Base-by-base conservation (phyloP, 2,113 vertebrate species). In the Albula goreensis region DNA sequence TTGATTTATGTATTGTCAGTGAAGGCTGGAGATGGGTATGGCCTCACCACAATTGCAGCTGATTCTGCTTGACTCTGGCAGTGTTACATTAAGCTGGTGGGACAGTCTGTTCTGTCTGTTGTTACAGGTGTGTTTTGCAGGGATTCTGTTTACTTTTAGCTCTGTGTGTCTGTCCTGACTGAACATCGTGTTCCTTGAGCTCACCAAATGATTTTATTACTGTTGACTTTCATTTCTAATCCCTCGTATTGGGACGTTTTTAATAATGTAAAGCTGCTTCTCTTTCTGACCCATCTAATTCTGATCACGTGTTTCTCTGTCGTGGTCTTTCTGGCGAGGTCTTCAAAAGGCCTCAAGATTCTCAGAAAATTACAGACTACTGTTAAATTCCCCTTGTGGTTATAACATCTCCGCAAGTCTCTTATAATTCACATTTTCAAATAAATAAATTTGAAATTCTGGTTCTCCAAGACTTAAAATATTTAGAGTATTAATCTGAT, bases 51-150 rank as follows among this genome's bases (percentile, higher is more conserved):
- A 74, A 74, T 31, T 74, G n/a, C 70, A 31, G n/a, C 10, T 13
- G 11, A 74, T n/a, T n/a, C 70, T 74, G 8, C 31, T 74, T 74
- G 22, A 31, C 70, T 74, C 22, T 74, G 70, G 70, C 25, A 74
- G 9, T 74, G 70, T 25, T 25, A 74, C 70, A 31, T 74, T 74
- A 10, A 31, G 70, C n/a, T 8, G 10, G 70, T 74, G 5, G n/a
- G 70, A 31, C 70, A 74, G 70, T 74, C n/a, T 74, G 66, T 74
- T 74, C n/a, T 74, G 66, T 31, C 66, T 74, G 22, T 8, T 74
- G 22, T 74, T 74, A 74, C 70, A 74, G 22, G 70, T 74, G 70
- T 74, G 70, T 74, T 74, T 70, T 74, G n/a, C 70, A 74, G n/a
- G n/a, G n/a, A 31, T 74, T 74, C 70, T 31, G 70, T 74, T 74